Base-by-base conservation (phyloP, 2,888 invertebrate species). In the Gerris lacustris region DNA sequence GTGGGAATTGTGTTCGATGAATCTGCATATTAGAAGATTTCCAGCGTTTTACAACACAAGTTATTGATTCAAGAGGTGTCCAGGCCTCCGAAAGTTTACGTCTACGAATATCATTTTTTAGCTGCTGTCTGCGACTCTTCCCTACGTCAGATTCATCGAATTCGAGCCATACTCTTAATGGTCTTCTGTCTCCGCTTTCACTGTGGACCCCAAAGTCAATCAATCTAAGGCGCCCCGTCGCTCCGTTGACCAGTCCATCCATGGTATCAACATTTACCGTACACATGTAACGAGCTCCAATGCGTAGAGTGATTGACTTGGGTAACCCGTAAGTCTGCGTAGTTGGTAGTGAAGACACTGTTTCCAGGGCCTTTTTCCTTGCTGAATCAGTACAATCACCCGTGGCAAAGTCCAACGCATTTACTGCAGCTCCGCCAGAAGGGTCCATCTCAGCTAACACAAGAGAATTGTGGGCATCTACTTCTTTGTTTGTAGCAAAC, bases 241-340 rank as follows among this genome's bases (percentile, higher is more conserved):
- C 68, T 17, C 71, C 72, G 55, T 73, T 73, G 9, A 72, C 72
- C n/a, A 73, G 47, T 9, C 73, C 72, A 18, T 72, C 71, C 47
- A 18, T 31, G 0, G 70, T 69, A 55, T 67, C 45, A 68, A 72
- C 64, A 62, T 73, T 73, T 11, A 44, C 47, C n/a, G 70, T 70
- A 0, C 72, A 31, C 70, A 73, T 71, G 45, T 73, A 72, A n/a
- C 63, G 66, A 15, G 66, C 69, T 7, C 31, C 63, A 18, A 74
- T 47, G 71, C 74, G 69, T 9, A 75, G 15, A 11, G 15, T 11
- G 11, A 55, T 11, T 55, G 9, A 11, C 11, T 55, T 55, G 15
- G 15, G 15, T 11, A 55, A 15, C 11, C 55, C 55, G 15, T 55
- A 55, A 55, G 15, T 15, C 15, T 55, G 55, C 5, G 64, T 55